Base-by-base conservation (phyloP, 2,797 vertebrate genomes). In the Smutsia temminckii region DNA sequence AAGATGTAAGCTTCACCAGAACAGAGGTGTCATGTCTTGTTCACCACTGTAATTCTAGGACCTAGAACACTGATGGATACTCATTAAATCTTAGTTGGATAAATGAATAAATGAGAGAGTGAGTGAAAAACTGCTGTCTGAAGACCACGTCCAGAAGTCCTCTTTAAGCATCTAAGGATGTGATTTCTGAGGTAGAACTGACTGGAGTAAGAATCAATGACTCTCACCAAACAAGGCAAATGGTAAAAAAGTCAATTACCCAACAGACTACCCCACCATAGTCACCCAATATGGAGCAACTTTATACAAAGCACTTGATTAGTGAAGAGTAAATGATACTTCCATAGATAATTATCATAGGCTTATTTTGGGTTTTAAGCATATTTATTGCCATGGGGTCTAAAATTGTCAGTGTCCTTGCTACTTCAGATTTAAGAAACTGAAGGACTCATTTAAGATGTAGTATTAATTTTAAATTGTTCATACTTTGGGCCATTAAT, bases 341-440 rank as follows among this genome's bases (percentile, higher is more conserved):
- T 53, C 18, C 14, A 37, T 32, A 68, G 3, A n/a, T n/a, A 61
- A 42, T 68, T 94, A 40, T 14, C 18, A 29, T 14, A 46, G 59
- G 17, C 2, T 23, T 74, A 17, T 55, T 75, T 23, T 63, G 34
- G 6, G 3, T 34, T 79, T 66, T 74, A 79, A 80, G 32, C 11
- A 94, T 79, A 5, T 74, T 72, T 68, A 64, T 63, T 61, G 23
- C 3, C 20, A 46, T 53, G 2, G 3, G 83, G 16, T 68, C 25
- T 32, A 81, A 34, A 57, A 32, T 32, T 57, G 59, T 83, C 21
- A 87, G 51, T 59, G 3, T 27, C 49, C 23, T 49, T 12, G 46
- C 14, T 86, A 55, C 63, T 94, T 92, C 23, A 90, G 8, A 92
- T 27, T 27, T 69, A 95, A 59, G 29, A 96, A 64, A 55, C 1